Evolutionary conservation across 2,797 vertebrate genomes (phyloP).

Genomic region (Enteromius treurensis): DNA sequence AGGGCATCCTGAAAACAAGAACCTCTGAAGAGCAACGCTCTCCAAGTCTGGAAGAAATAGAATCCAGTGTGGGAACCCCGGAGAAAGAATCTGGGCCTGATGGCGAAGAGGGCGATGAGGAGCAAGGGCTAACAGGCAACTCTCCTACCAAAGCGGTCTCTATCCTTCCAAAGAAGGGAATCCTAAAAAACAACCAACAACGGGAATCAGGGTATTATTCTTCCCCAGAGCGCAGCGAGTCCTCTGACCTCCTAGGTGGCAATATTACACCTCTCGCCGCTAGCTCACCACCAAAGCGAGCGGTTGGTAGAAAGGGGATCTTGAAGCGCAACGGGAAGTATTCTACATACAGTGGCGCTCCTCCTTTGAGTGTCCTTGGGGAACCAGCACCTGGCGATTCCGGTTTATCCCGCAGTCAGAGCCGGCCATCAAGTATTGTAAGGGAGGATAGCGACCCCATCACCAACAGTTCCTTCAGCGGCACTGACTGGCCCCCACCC

Average conservation of each 20-base stretch:
- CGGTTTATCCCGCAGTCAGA: conserved; percentile 92
- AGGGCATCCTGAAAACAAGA: conserved; percentile 94
- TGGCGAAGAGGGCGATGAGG: conserved; percentile 75
- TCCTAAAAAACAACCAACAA: conserved; percentile 97
- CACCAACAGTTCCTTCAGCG: conserved; percentile 86
- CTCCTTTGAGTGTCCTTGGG: conserved; percentile 66
- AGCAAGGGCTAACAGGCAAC: conserved; percentile 72
- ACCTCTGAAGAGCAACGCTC: conserved; percentile 89
- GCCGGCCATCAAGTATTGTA: conserved; percentile 92
- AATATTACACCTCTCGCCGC: conserved; percentile 74
- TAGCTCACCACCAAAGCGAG: conserved; percentile 80
- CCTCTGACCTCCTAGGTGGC: conserved; percentile 88
- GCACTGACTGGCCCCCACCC: conserved; percentile 89
- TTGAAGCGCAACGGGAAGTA: conserved; percentile 96
- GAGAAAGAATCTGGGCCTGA: conserved; percentile 70
- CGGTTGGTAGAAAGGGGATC: conserved; percentile 91
- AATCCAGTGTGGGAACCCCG: conserved; percentile 71
- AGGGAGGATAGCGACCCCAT: conserved; percentile 86
- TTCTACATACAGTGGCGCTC: conserved; percentile 78
- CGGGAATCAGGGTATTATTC: conserved; percentile 99
- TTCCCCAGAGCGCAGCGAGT: conserved; percentile 95
- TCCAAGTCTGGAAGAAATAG: conserved; percentile 84
- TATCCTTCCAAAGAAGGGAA: conserved; percentile 95
- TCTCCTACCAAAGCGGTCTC: conserved; percentile 81
- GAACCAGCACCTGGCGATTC: conserved; percentile 77